These are phyloP conservation scores for Haliaeetus leucogaster DNA, from an alignment of 2,113 vertebrate species.

Conservation along the genomic window DNA sequence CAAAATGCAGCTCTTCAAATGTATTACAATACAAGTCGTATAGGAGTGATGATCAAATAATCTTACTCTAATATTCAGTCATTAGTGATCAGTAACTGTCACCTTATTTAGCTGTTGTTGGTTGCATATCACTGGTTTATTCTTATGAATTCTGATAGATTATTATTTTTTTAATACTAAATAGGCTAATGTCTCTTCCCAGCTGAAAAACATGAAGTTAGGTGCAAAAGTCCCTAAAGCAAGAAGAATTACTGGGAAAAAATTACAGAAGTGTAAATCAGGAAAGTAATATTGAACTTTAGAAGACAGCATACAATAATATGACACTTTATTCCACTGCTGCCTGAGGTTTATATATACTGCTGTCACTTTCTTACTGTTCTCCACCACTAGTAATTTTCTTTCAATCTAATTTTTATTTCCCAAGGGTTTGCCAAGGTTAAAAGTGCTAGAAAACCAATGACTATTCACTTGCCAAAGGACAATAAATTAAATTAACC, in stretches of 20 bases:
- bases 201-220: constrained; percentile 35
- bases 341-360: constrained; percentile 80
- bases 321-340: constrained; percentile 70
- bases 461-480: constrained; percentile 75
- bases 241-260: constrained; percentile 41
- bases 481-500: constrained; percentile 82
- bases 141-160: neutral
- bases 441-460: constrained; percentile 78
- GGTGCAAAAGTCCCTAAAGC: constrained; percentile 38
- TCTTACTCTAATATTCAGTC: neutral
- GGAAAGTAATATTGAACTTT: constrained; percentile 73
- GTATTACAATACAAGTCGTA: neutral
- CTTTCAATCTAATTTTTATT: constrained; percentile 83
- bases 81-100: neutral
- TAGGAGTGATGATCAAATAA: neutral
- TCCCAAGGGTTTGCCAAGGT: constrained; percentile 80
- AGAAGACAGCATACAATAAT: constrained; percentile 72
- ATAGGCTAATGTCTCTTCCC: constrained; percentile 25
- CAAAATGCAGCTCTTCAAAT: rapidly evolving
- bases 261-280: constrained; percentile 72
- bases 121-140: neutral
- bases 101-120: neutral
- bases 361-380: constrained; percentile 80
- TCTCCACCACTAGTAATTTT: constrained; percentile 79
- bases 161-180: constrained; percentile 20